Percentiles rank a stretch among this genome's conserved stretches.
Evolutionary conservation across 2,797 vertebrate species (phyloP).

Genomic region (Margarornis squamiger): DNA sequence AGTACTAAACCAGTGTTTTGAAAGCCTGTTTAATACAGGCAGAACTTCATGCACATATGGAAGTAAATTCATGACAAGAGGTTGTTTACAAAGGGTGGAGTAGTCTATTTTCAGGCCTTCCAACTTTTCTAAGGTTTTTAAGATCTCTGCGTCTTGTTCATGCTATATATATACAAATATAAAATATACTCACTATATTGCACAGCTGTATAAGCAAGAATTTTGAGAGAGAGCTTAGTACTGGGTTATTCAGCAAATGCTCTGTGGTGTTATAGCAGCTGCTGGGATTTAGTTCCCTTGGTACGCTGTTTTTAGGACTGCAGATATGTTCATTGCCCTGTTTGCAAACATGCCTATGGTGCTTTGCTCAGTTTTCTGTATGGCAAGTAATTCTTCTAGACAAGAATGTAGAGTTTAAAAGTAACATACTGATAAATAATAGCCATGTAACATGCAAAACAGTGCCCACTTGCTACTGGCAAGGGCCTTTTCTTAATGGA

Average conservation of each 20-base stretch:
- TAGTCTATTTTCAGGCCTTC: background rate
- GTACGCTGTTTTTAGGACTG: slow-evolving; percentile 32
- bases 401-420: background rate
- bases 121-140: slow-evolving; percentile 12
- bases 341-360: background rate
- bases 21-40: background rate
- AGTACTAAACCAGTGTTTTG: background rate
- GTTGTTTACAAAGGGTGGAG: slow-evolving; percentile 46
- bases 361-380: background rate
- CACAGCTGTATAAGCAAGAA: slow-evolving; percentile 60
- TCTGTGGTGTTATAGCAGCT: slow-evolving; percentile 51
- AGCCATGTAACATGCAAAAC: background rate
- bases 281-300: slow-evolving; percentile 59
- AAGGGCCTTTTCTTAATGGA: background rate
- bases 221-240: slow-evolving; percentile 16
- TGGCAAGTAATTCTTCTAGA: background rate
- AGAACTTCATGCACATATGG: background rate
- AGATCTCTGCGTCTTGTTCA: background rate
- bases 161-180: background rate
- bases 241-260: slow-evolving; percentile 31
- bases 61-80: slow-evolving; percentile 23
- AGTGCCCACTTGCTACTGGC: background rate
- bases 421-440: background rate
- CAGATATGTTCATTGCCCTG: background rate
- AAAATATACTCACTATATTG: background rate